Evolutionary conservation across 2,113 vertebrate species (phyloP), one percentile per base, ranked within the genome.

Genomic region (Neolamprologus ventralis): DNA sequence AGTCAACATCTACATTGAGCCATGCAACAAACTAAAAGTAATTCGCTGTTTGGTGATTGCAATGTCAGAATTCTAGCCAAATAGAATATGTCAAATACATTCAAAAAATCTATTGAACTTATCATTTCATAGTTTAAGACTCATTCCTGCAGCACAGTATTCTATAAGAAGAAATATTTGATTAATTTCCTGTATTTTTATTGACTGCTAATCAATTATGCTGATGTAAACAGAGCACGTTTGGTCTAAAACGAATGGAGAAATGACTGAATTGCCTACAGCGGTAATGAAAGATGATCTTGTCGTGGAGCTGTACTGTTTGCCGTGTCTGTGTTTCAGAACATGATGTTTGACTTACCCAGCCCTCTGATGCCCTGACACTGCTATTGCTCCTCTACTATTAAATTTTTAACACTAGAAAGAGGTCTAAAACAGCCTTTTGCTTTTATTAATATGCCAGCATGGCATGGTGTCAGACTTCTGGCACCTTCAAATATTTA

Each of bases 401-500:
- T 95, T 63, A 94, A 95, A 91, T 6, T 93, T 96, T 95, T 31
- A 96, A 53, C 82, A 90, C 82, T 86, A 90, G 88, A 94, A 95
- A 95, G 91, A 85, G 89, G 89, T 93, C 91, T 90, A 92, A 91
- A 95, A 85, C 89, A 90, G 86, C 86, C 55, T 91, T 95, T 94
- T 90, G 92, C 92, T 95, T 94, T 94, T 95, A 95, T 95, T 95
- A 93, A 94, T 92, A 91, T 89, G 90, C 93, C 93, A 93, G 91
- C 93, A 47, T 80, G 35, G 54, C 57, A 80, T 80, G 55, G 89
- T 93, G 92, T 94, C 91, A 94, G 86, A 83, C 92, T 87, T 89
- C 88, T 65, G 21, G 90, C 89, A 65, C 93, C 84, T 89, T 95
- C 88, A 92, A 91, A 94, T 93, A 94, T 94, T 94, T 91, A 93